These are phyloP conservation scores for Cantharis rufa DNA, from an alignment of 2,888 invertebrate species.

Conservation along the genomic window DNA sequence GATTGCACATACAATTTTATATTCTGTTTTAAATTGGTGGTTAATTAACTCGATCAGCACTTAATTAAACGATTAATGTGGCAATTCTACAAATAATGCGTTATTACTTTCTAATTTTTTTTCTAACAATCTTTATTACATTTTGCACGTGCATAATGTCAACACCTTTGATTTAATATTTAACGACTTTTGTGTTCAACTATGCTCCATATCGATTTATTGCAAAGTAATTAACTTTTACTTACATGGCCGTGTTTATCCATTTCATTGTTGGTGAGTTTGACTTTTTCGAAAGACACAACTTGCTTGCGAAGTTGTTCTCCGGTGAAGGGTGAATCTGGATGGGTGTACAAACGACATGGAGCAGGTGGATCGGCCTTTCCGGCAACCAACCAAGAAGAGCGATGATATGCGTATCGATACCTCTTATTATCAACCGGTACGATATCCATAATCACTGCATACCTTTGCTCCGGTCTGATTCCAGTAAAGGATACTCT, in stretches of 20 bases:
- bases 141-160: constrained; percentile 10
- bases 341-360: constrained; percentile 74
- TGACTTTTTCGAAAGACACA: constrained; percentile 82
- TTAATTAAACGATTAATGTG: constrained; percentile 23
- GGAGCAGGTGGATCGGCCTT: constrained; percentile 80
- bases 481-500: constrained; percentile 74
- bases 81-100: constrained; percentile 12
- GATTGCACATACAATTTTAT: constrained; percentile 13
- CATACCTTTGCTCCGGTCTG: constrained; percentile 68
- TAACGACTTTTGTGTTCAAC: constrained; percentile 9
- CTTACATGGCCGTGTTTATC: constrained; percentile 76
- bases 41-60: constrained; percentile 24
- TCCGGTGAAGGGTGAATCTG: constrained; percentile 79
- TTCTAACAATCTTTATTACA: constrained; percentile 12
- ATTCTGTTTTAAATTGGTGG: constrained; percentile 14
- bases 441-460: constrained; percentile 78
- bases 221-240: constrained; percentile 12
- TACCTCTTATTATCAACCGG: constrained; percentile 80
- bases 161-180: constrained; percentile 16
- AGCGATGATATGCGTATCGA: constrained; percentile 82
- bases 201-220: background rate
- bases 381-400: constrained; percentile 81
- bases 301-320: constrained; percentile 78
- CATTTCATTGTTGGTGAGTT: constrained; percentile 83
- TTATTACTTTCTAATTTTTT: constrained; percentile 12